Evolutionary conservation across 2,113 vertebrate species (phyloP), one percentile per base, ranked within the genome.

Genomic region (Gadus chalcogrammus): DNA sequence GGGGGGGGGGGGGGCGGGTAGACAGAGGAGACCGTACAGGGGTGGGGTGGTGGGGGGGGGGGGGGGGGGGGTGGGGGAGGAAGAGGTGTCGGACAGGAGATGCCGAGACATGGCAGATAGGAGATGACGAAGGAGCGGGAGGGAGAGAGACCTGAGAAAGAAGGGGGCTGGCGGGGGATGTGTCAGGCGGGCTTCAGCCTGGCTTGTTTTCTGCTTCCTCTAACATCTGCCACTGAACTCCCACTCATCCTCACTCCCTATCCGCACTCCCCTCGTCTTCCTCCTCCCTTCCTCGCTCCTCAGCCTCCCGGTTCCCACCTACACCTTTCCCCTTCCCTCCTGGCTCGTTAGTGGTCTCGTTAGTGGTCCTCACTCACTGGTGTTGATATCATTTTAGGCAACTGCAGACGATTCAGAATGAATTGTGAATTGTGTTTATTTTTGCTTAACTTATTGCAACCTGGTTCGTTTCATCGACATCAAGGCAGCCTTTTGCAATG

Each of bases 221-320:
- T 82, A 80, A 87, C 84, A 82, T 82, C 86, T 85, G 84, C 79
- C 79, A 77, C 75, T 58, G 22, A 72, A 82, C 85, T 85, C 85
- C 86, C 78, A 85, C 87, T 17, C 84, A 71, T 8, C 27, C 72
- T 9, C 61, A 11, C 22, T 16, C 61, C 9, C 61, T 24, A 73
- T 70, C 81, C 73, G 70, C 78, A 61, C 56, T 63, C 56, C 53
- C 16, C 67, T 9, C 28, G n/a, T 20, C 31, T 71, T 67, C 66
- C 71, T 31, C 61, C 61, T 24, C 9, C 8, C 22, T 15, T 12
- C 20, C 61, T 20, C 60, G 56, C 76, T 77, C 75, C 65, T 83
- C 79, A 64, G 42, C 42, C 42, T 48, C 42, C 42, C 17, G 68
- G 71, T 81, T 64, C 76, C 79, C 80, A 83, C 79, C 77, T 82